A percentile compares a stretch with the other conserved stretches of the same genome.
These are phyloP conservation scores for Plusia festucae DNA, from an alignment of 2,888 invertebrate species.

Conservation along the genomic window DNA sequence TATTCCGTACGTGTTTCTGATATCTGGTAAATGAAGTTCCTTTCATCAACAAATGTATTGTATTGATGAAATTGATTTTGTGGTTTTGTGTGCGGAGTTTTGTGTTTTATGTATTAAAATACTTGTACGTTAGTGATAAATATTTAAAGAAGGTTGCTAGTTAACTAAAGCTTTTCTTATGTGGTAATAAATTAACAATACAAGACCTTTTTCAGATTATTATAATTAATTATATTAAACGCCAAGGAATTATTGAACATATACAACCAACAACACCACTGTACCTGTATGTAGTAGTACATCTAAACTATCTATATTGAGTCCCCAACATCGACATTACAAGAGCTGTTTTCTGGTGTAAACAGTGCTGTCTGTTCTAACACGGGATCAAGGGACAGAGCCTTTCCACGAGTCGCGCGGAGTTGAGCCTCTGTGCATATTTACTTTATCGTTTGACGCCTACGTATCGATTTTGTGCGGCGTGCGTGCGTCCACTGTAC, in stretches of 20 bases:
- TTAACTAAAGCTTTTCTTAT: too few species aligned
- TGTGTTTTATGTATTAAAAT: background rate
- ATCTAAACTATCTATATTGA: background rate
- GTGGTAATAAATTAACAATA: too few species aligned
- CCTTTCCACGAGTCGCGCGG: background rate
- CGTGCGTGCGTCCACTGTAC: background rate
- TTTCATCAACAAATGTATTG: background rate
- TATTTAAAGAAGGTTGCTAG: too few species aligned
- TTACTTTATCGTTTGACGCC: slow-evolving; percentile 1
- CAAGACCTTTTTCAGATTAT: too few species aligned
- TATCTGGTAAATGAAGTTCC: background rate
- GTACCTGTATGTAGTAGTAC: background rate
- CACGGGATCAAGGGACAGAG: background rate
- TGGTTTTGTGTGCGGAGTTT: background rate
- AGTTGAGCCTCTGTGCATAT: background rate
- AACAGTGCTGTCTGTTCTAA: background rate
- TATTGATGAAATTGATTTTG: background rate
- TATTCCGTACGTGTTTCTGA: background rate
- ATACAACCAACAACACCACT: background rate
- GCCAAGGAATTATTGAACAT: too few species aligned
- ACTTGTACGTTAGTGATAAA: too few species aligned
- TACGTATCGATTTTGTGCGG: slow-evolving; percentile 3
- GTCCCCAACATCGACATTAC: background rate
- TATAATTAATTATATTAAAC: too few species aligned
- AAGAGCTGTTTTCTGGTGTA: background rate